A percentile compares a stretch with the other conserved stretches of the same genome.
Conservation (phyloP, 2,797 vertebrate genomes). For the Acestrorhynchus altus region DNA sequence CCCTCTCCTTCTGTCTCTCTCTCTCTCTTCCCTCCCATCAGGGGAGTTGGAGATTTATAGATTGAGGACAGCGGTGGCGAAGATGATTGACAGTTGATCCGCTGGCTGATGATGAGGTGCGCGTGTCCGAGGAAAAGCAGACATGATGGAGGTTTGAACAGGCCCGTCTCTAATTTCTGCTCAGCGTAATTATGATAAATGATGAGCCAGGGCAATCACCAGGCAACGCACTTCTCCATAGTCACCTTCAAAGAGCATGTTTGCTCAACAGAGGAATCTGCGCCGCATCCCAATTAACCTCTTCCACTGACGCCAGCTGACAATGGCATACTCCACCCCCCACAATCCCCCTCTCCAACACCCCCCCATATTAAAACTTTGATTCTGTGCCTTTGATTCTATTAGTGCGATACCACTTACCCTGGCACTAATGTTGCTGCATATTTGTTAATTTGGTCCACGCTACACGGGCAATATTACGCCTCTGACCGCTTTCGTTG, state of each 20-base stretch:
- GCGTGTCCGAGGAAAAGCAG: conserved; percentile 76
- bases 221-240: conserved; percentile 67
- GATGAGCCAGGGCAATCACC: conserved; percentile 74
- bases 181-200: conserved; percentile 77
- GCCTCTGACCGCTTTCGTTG: conserved; percentile 11
- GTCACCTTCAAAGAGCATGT: conserved; percentile 59
- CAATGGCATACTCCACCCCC: not conserved
- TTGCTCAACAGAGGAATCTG: conserved; percentile 52
- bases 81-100: conserved; percentile 78
- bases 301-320: conserved; percentile 31
- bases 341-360: not conserved
- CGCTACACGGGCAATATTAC: not conserved
- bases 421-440: conserved; percentile 15
- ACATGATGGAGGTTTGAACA: conserved; percentile 79
- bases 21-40: conserved; percentile 49
- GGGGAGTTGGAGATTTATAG: conserved; percentile 74
- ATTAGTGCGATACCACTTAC: conserved; percentile 28
- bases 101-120: conserved; percentile 76
- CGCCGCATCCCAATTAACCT: conserved; percentile 54
- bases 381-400: conserved; percentile 50
- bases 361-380: conserved; percentile 44
- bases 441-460: conserved; percentile 8
- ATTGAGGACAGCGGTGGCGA: conserved; percentile 75
- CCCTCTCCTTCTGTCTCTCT: conserved; percentile 25
- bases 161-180: conserved; percentile 71